Evolutionary conservation across 2,888 invertebrate genomes (phyloP).

Genomic region (Molanna angustata): DNA sequence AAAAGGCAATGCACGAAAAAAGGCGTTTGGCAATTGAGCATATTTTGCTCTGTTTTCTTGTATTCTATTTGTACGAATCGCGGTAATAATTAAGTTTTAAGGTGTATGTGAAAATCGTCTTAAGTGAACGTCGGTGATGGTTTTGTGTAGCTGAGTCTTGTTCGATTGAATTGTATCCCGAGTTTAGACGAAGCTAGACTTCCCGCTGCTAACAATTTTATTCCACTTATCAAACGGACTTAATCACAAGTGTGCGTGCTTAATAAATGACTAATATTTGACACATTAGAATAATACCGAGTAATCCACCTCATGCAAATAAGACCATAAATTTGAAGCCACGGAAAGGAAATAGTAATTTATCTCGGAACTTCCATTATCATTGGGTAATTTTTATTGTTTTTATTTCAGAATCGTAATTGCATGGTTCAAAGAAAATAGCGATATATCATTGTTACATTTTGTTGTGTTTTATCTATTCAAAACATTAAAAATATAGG

Average conservation of each 20-base stretch:
- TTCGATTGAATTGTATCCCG: slow-evolving; percentile 17
- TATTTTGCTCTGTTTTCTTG: not conserved
- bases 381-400: slow-evolving; percentile 20
- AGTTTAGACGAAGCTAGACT: slow-evolving; percentile 10
- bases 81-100: no score
- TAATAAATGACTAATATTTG: slow-evolving; percentile 29
- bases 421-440: not conserved
- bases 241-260: slow-evolving; percentile 24
- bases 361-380: slow-evolving; percentile 20
- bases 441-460: not conserved
- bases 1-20: no score
- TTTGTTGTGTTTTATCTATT: no score
- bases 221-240: slow-evolving; percentile 17
- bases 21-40: not conserved
- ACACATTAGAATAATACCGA: slow-evolving; percentile 12
- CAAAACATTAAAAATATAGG: no score
- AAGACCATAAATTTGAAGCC: slow-evolving; percentile 21
- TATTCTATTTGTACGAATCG: no score
- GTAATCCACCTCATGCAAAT: slow-evolving; percentile 19
- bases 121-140: no score
- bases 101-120: no score
- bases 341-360: slow-evolving; percentile 22
- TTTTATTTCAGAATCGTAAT: slow-evolving; percentile 1
- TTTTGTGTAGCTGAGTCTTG: not conserved
- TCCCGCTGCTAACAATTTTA: slow-evolving; percentile 29